phyloP scores from a whole-genome alignment of 2,888 invertebrate genomes.

The Mantis religiosa region DNA sequence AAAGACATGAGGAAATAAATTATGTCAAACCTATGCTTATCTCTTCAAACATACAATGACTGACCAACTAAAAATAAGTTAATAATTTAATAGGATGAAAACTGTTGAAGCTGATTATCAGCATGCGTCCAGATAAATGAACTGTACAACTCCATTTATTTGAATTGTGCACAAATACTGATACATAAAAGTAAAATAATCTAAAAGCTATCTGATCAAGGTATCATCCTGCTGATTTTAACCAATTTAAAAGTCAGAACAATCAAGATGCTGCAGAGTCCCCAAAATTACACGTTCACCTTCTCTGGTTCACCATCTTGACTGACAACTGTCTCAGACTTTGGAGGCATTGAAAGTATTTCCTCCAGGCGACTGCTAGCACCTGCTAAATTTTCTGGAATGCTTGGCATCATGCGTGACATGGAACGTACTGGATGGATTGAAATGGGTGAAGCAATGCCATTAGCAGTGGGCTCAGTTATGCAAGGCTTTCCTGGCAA shows the following conservation, averaged over 20 bases:
- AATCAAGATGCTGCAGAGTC: background rate
- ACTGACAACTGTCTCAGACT: background rate
- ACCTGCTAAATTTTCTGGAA: conserved; percentile 17
- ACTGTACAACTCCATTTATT: background rate
- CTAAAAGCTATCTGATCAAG: background rate
- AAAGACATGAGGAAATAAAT: background rate
- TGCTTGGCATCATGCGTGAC: conserved; percentile 17
- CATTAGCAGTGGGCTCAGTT: background rate
- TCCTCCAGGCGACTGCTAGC: background rate
- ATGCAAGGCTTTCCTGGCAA: background rate
- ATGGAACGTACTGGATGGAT: conserved; percentile 14
- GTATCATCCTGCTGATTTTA: background rate
- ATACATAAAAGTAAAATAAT: background rate
- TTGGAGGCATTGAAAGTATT: background rate
- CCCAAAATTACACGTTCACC: background rate
- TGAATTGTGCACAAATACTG: background rate
- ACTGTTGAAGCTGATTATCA: background rate
- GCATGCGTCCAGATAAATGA: background rate
- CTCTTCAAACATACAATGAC: background rate
- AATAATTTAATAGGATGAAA: background rate
- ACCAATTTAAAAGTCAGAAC: background rate
- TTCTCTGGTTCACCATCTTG: background rate
- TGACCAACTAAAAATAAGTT: background rate
- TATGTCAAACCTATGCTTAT: background rate
- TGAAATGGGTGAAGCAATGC: background rate